Evolutionary conservation across 2,888 invertebrate species (phyloP), one percentile per base, ranked within the genome.

Genomic region (Malacosoma neustria): DNA sequence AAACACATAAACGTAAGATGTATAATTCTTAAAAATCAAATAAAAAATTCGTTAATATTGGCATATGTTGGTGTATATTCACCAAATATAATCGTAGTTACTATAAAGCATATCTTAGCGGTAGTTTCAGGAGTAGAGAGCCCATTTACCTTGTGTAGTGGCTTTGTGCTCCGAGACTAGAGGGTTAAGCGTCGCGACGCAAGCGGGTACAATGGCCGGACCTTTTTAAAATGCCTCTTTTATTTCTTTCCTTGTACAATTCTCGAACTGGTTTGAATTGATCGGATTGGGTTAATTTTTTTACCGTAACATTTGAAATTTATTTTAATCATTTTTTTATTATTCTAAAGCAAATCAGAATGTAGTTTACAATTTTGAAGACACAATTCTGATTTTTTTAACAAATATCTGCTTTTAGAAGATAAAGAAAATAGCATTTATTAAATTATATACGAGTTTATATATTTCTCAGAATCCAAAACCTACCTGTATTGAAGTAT

Each of bases 111-210:
- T 71, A 69, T 73, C 71, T 61, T 58, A 60, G 64, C 51, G 56
- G 57, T 59, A 65, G 71, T 69, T 73, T 71, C 65, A 71, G 61
- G 45, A 66, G 63, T 57, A 69, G 69, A 70, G 72, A 75, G 66
- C 72, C 74, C 73, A 73, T 75, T 80, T 73, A 70, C 72, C 72
- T 75, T 65, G 61, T 70, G 67, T 71, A 76, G 74, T 74, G 75
- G 72, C 77, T 76, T 79, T 77, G 72, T 73, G 62, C 51, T 57
- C 55, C 52, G 52, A 68, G 65, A 52, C 70, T 69, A 67, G 50
- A 62, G 69, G 76, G 77, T 77, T 76, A 79, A 79, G 72, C 72
- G 64, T 56, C 54, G 62, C 61, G 56, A 60, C 67, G 61, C 49
- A 59, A 22, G 49, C 41, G 50, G 53, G 69, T 67, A 77, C 77